Evolutionary conservation across 1,140 invertebrate species (phyloP).

Genomic region (Nomia melanderi): DNA sequence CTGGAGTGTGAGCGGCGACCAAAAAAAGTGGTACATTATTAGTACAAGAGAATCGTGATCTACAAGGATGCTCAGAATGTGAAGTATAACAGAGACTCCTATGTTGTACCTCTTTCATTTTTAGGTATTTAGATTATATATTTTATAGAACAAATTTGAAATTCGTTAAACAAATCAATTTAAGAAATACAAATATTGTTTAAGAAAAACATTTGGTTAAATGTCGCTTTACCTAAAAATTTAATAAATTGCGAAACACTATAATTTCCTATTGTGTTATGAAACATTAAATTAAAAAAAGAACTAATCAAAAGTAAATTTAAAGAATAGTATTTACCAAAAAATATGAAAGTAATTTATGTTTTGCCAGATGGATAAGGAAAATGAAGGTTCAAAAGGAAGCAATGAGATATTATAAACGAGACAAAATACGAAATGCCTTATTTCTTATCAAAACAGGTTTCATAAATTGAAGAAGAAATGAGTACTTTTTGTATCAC

Average conservation of each 20-base stretch:
- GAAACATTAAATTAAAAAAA: neutral
- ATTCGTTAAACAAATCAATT: neutral
- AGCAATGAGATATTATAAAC: neutral
- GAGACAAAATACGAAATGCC: constrained; percentile 5
- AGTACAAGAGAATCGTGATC: constrained; percentile 65
- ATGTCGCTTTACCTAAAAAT: too few species aligned
- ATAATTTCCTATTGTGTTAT: too few species aligned
- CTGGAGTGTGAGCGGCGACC: constrained; percentile 82
- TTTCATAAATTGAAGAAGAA: neutral
- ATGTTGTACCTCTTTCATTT: neutral
- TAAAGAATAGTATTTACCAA: neutral
- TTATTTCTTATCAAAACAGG: neutral
- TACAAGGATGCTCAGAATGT: constrained; percentile 47
- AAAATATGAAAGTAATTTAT: neutral
- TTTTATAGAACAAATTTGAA: neutral
- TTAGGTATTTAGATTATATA: neutral
- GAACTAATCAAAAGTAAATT: neutral
- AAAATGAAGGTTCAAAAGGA: neutral
- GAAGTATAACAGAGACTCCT: constrained; percentile 32
- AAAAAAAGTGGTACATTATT: constrained; percentile 74
- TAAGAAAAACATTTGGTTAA: too few species aligned
- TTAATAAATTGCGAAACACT: too few species aligned
- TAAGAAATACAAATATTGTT: neutral
- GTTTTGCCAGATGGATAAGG: neutral
- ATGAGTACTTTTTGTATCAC: neutral